Evolutionary conservation across 2,113 vertebrate species (phyloP).

Genomic region (Blennius ocellaris): DNA sequence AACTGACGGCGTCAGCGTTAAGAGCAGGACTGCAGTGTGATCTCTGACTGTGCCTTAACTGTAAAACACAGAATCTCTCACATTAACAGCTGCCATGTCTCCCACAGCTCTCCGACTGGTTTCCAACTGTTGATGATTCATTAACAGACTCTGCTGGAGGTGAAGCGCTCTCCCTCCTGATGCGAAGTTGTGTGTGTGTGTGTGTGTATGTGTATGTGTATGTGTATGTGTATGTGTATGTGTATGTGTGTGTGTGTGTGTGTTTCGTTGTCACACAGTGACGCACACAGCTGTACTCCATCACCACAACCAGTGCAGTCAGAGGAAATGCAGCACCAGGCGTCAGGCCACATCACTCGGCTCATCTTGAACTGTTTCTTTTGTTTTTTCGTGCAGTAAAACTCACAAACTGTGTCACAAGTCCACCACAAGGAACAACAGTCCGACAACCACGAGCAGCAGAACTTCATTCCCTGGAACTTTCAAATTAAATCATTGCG

Average conservation of each 20-base stretch:
- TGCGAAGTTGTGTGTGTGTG: background rate
- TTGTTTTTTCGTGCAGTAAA: background rate
- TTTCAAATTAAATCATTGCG: too few relatives aligned
- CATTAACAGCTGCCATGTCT: conserved; percentile 49
- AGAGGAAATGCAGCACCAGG: conserved; percentile 13
- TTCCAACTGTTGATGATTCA: conserved; percentile 63
- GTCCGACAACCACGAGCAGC: too few relatives aligned
- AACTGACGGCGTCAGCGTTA: conserved; percentile 42
- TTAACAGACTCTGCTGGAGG: conserved; percentile 60
- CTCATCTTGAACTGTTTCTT: background rate
- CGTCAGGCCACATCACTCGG: conserved; percentile 4
- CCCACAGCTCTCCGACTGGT: conserved; percentile 40
- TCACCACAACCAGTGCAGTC: conserved; percentile 7
- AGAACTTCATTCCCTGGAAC: too few relatives aligned
- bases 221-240: background rate
- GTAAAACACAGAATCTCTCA: conserved; percentile 16
- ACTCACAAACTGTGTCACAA: background rate
- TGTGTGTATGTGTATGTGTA: conserved; percentile 5
- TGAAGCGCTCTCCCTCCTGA: conserved; percentile 24
- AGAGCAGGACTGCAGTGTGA: conserved; percentile 43
- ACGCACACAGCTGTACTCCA: conserved; percentile 25
- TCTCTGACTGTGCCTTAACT: conserved; percentile 14
- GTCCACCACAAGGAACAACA: background rate
- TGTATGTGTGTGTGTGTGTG: background rate
- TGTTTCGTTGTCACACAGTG: background rate